phyloP scores from a whole-genome alignment of 1,140 invertebrate genomes.

The Melitaea cinxia region DNA sequence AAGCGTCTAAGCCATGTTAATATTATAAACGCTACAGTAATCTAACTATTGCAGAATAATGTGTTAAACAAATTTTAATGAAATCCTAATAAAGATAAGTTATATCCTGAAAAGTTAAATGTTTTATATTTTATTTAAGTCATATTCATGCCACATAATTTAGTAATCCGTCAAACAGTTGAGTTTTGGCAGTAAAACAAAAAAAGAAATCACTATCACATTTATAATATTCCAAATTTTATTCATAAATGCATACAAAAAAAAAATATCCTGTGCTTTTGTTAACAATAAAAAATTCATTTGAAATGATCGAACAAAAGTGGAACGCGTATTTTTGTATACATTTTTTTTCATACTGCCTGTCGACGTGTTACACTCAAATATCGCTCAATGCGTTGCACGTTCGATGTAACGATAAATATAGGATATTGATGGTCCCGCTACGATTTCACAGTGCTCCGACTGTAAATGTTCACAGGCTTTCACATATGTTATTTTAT shows the following conservation, averaged over 20 bases:
- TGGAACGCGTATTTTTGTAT: neutral
- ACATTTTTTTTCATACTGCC: neutral
- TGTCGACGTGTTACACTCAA: constrained; percentile 20
- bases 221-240: too few relatives aligned
- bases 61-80: too few relatives aligned
- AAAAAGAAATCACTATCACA: too few relatives aligned
- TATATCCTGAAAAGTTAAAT: too few relatives aligned
- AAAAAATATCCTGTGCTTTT: neutral
- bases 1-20: neutral
- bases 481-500: constrained; percentile 9
- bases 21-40: too few relatives aligned
- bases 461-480: constrained; percentile 19
- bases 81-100: too few relatives aligned
- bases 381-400: constrained; percentile 27
- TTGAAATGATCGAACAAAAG: neutral
- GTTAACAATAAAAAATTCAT: neutral
- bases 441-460: constrained; percentile 13
- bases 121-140: too few relatives aligned
- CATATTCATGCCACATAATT: too few relatives aligned
- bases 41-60: too few relatives aligned
- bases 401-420: constrained; percentile 24
- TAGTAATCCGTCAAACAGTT: too few relatives aligned
- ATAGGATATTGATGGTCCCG: constrained; percentile 26
- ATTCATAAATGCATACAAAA: too few relatives aligned
- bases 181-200: too few relatives aligned